These are phyloP conservation scores for Chrysaora quinquecirrha DNA, from an alignment of 30 jellyfish, hydroid and myxozoan genomes.

Conservation along the genomic window DNA sequence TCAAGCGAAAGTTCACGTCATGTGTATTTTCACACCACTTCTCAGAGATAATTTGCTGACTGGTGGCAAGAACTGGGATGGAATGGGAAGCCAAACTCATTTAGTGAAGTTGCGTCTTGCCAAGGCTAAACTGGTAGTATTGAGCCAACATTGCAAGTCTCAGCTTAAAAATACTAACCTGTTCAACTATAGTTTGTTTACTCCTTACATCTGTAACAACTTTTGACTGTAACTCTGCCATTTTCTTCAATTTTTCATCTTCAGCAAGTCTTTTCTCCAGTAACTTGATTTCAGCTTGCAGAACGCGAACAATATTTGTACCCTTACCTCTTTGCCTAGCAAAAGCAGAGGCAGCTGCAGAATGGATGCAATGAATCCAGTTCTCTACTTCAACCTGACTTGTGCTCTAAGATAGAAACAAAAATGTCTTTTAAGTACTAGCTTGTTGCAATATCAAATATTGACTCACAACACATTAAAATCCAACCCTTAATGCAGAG, in stretches of 20 bases:
- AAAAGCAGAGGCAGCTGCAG: conserved; percentile 85
- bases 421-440: too few relatives aligned
- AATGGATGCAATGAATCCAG: conserved; percentile 91
- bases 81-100: too few relatives aligned
- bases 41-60: too few relatives aligned
- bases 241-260: conserved; percentile 80
- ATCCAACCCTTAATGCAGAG: too few relatives aligned
- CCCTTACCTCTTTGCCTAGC: conserved; percentile 73
- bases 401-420: conserved; percentile 64
- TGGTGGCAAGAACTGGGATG: too few relatives aligned
- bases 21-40: too few relatives aligned
- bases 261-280: conserved; percentile 57
- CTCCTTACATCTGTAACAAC: conserved; percentile 82
- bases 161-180: conserved; percentile 52
- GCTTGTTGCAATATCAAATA: too few relatives aligned
- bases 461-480: too few relatives aligned
- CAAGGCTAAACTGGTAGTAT: too few relatives aligned
- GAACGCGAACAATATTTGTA: conserved; percentile 19
- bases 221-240: conserved; percentile 92
- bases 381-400: conserved; percentile 93
- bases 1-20: too few relatives aligned
- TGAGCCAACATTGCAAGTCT: too few relatives aligned
- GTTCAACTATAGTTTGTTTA: conserved; percentile 83
- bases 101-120: too few relatives aligned
- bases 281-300: conserved; percentile 57